Percentiles rank a stretch among this genome's conserved stretches.
These are phyloP conservation scores for Agriopis marginaria DNA, from an alignment of 2,888 invertebrate genomes.

Conservation along the genomic window DNA sequence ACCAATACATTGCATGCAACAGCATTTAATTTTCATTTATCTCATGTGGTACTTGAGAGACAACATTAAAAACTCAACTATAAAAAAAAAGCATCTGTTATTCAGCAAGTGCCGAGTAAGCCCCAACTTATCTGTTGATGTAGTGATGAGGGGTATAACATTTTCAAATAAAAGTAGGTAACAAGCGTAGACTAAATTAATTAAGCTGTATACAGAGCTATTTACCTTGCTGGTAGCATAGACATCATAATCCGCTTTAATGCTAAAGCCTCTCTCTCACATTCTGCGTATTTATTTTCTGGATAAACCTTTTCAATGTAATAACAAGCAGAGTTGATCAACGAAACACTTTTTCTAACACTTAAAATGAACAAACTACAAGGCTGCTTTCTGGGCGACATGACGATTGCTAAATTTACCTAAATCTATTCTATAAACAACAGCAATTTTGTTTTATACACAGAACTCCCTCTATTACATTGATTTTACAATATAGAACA, in stretches of 20 bases:
- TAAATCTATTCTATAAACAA: background rate
- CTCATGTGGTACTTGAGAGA: too few species aligned
- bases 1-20: too few species aligned
- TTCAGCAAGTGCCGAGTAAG: too few species aligned
- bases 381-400: slow-evolving; percentile 82
- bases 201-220: background rate
- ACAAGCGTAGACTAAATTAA: slow-evolving; percentile 8
- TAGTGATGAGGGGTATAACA: too few species aligned
- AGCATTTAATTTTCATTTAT: too few species aligned
- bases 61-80: too few species aligned
- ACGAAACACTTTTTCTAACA: slow-evolving; percentile 72
- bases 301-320: slow-evolving; percentile 75
- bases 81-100: too few species aligned
- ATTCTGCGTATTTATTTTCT: slow-evolving; percentile 69
- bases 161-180: background rate
- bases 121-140: background rate
- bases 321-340: slow-evolving; percentile 79
- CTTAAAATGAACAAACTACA: slow-evolving; percentile 74
- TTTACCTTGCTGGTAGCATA: slow-evolving; percentile 76
- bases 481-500: too few species aligned
- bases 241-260: slow-evolving; percentile 72
- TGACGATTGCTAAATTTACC: slow-evolving; percentile 44
- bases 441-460: background rate
- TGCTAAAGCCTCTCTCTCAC: slow-evolving; percentile 67
- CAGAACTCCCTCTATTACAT: too few species aligned